Conservation (phyloP, 2,888 invertebrate genomes). For the Brachypterus glaber region DNA sequence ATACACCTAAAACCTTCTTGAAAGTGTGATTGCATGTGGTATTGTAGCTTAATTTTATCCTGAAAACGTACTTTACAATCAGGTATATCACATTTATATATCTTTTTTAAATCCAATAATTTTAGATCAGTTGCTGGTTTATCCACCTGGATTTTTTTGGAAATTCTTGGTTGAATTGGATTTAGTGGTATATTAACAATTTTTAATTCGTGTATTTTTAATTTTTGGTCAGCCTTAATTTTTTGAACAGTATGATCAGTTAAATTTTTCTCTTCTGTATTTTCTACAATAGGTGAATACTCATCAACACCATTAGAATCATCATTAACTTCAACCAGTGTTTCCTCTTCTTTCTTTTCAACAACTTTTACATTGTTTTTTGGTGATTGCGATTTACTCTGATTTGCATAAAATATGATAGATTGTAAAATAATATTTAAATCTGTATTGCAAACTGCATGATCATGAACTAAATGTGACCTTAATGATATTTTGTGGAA, state of each 20-base stretch:
- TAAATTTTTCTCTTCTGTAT: no score
- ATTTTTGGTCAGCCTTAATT: neutral
- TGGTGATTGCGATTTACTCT: conserved; percentile 23
- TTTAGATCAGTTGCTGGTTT: conserved; percentile 21
- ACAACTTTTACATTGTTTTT: conserved; percentile 11
- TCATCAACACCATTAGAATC: conserved; percentile 7
- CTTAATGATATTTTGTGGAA: conserved; percentile 53
- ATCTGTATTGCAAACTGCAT: conserved; percentile 55
- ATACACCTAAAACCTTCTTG: conserved; percentile 50
- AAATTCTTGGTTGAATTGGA: neutral
- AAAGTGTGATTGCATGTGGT: conserved; percentile 53
- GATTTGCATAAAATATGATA: conserved; percentile 38
- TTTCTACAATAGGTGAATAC: no score
- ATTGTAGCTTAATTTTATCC: conserved; percentile 49
- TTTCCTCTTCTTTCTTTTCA: conserved; percentile 4
- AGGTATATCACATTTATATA: conserved; percentile 44
- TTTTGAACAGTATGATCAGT: no score
- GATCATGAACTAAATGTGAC: conserved; percentile 57
- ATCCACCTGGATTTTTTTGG: conserved; percentile 18
- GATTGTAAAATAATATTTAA: conserved; percentile 50
- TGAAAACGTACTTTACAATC: conserved; percentile 50
- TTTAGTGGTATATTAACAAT: no score
- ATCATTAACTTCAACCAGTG: conserved; percentile 6
- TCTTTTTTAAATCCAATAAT: conserved; percentile 20
- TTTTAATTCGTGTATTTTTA: neutral